Conservation (phyloP, 2,888 invertebrate species). For the Schrankia costaestrigalis region DNA sequence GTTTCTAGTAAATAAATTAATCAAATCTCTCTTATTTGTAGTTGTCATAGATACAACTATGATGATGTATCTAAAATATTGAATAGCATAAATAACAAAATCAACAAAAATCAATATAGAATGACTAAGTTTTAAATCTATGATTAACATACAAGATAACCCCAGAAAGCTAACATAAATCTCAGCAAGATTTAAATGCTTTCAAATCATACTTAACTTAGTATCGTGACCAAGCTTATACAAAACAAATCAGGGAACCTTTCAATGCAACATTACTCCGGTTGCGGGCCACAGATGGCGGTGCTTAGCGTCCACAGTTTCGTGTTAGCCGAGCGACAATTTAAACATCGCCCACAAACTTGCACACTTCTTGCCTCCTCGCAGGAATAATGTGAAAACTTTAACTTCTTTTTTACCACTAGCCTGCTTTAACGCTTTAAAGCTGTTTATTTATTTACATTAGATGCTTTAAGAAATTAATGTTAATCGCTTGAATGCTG, state of each 20-base stretch:
- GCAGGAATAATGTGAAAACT: conserved; percentile 64
- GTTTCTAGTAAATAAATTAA: too few species aligned
- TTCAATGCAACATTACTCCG: conserved; percentile 43
- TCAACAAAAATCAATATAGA: too few species aligned
- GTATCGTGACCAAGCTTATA: conserved; percentile 12
- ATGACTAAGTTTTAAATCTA: too few species aligned
- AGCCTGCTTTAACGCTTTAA: conserved; percentile 41
- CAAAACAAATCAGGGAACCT: conserved; percentile 30
- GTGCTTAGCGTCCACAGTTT: conserved; percentile 38
- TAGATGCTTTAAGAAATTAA: too few species aligned
- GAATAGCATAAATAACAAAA: too few species aligned
- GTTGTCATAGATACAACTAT: too few species aligned
- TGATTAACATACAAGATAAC: too few species aligned
- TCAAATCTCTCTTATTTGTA: too few species aligned
- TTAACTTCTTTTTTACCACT: conserved; percentile 48
- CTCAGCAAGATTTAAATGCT: too few species aligned
- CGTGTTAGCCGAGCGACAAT: conserved; percentile 50
- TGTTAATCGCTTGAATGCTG: too few species aligned
- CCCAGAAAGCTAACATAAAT: too few species aligned
- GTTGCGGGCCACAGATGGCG: conserved; percentile 50
- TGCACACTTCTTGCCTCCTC: conserved; percentile 50
- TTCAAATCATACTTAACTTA: conserved; percentile 23
- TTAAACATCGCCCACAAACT: conserved; percentile 53
- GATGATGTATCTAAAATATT: too few species aligned
- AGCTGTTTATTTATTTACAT: conserved; percentile 48